phyloP scores from a whole-genome alignment of 2,888 invertebrate species.

The Pseudoips prasinana region DNA sequence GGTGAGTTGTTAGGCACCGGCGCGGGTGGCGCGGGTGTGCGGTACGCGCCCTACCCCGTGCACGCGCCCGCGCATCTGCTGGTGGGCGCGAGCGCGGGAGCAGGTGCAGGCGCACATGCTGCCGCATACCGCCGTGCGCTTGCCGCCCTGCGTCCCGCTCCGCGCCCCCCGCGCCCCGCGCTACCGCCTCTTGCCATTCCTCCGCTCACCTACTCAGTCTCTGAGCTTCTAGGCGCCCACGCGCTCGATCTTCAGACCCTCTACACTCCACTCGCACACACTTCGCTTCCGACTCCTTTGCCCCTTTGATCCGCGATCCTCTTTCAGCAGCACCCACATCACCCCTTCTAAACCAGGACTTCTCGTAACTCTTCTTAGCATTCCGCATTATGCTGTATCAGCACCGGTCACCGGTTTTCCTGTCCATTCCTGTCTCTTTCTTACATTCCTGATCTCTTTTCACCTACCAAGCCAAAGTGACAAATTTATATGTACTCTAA shows the following conservation, averaged over 20 bases:
- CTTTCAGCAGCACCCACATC: conserved; percentile 76
- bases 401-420: conserved; percentile 27
- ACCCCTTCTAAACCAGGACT: conserved; percentile 56
- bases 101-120: conserved; percentile 56
- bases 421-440: conserved; percentile 60
- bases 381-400: conserved; percentile 41
- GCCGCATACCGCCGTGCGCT: conserved; percentile 71
- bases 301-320: conserved; percentile 79
- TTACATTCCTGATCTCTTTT: conserved; percentile 65
- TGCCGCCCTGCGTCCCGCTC: conserved; percentile 67
- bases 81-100: conserved; percentile 62
- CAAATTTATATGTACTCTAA: conserved; percentile 56
- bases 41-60: conserved; percentile 84
- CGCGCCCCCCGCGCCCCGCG: conserved; percentile 62
- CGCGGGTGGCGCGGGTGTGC: conserved; percentile 83
- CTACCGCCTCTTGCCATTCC: conserved; percentile 66
- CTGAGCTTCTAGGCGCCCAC: conserved; percentile 84
- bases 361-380: conserved; percentile 33
- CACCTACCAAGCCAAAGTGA: conserved; percentile 49
- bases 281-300: conserved; percentile 79
- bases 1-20: conserved; percentile 97
- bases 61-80: conserved; percentile 77
- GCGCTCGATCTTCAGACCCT: conserved; percentile 88
- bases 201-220: conserved; percentile 73
- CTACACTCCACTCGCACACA: conserved; percentile 86